Base-by-base conservation (phyloP, 2,797 vertebrate genomes). In the Florisuga fusca region DNA sequence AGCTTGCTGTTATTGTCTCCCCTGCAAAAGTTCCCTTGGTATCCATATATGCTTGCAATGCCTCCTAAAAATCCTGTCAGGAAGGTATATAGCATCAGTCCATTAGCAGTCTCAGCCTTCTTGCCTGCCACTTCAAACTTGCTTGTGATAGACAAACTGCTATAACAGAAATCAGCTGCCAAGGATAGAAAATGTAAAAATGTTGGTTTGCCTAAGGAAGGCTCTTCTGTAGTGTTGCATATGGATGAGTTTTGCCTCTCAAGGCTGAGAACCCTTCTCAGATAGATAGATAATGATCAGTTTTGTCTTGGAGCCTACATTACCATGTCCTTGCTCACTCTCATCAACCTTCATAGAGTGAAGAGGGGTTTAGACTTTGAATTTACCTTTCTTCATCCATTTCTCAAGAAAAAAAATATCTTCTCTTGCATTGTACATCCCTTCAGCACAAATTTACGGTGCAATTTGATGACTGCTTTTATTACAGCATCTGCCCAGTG, bases 151-250 rank as follows among this genome's bases (percentile, higher is more conserved):
- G 95, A 86, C 91, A 93, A 95, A 93, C 83, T 84, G 80, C 91
- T 96, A 12, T 76, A 95, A 84, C 77, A 81, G 80, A 74, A 84
- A 90, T 84, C 73, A 79, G 71, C 77, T 96, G 92, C 94, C 93
- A 95, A n/a, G 92, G 74, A 73, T 7, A 73, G 79, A 74, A 67
- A 92, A 69, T n/a, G 74, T 82, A 94, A 96, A 95, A 74, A 76
- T 79, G 92, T 87, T 91, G 84, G 80, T 89, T 96, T 91, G 90
- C 86, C 38, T 82, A 53, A 82, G 59, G 71, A 94, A 89, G 41
- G 41, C 64, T 90, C 57, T 73, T 87, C 80, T 71, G 13, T 54
- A 46, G 31, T 74, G 46, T 72, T 97, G 72, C 94, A 94, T 90
- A 79, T 89, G 74, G 57, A 93, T 94, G 93, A 95, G 84, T 64